phyloP scores from a whole-genome alignment of 2,797 vertebrate genomes.

The Ataeniobius toweri region DNA sequence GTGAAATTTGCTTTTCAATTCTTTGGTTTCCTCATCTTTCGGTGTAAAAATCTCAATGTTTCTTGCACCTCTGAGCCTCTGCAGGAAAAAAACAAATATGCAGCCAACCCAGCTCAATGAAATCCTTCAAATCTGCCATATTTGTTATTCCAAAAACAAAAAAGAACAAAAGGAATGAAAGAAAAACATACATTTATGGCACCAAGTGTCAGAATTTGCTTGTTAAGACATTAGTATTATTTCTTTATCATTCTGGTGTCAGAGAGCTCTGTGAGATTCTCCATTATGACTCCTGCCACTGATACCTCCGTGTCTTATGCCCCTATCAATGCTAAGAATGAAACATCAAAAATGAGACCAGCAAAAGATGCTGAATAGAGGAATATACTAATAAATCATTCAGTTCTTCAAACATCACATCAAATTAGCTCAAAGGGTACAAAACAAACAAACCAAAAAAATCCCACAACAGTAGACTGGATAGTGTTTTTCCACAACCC shows the following conservation, averaged over 20 bases:
- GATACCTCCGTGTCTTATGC: neutral
- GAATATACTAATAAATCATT: constrained; percentile 56
- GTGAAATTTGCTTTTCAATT: neutral
- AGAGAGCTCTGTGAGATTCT: neutral
- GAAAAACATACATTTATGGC: neutral
- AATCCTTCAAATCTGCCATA: neutral
- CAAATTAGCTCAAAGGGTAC: constrained; percentile 76
- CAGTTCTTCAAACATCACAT: constrained; percentile 58
- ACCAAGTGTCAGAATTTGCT: constrained; percentile 1
- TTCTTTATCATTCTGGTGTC: neutral
- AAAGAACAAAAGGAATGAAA: neutral
- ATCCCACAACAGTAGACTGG: constrained; percentile 22
- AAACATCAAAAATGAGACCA: constrained; percentile 23
- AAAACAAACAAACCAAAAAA: constrained; percentile 30
- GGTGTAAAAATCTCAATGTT: neutral
- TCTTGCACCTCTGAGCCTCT: neutral
- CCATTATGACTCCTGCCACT: neutral
- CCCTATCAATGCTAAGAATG: constrained; percentile 17
- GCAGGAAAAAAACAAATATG: neutral
- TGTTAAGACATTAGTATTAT: neutral
- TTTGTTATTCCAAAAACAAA: constrained; percentile 2
- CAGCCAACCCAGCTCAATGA: neutral
- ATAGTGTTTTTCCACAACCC: constrained; percentile 42
- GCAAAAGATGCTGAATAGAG: constrained; percentile 40
- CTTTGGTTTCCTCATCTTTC: neutral